phyloP scores from a whole-genome alignment of 2,113 vertebrate genomes.

The Lagopus leucura region DNA sequence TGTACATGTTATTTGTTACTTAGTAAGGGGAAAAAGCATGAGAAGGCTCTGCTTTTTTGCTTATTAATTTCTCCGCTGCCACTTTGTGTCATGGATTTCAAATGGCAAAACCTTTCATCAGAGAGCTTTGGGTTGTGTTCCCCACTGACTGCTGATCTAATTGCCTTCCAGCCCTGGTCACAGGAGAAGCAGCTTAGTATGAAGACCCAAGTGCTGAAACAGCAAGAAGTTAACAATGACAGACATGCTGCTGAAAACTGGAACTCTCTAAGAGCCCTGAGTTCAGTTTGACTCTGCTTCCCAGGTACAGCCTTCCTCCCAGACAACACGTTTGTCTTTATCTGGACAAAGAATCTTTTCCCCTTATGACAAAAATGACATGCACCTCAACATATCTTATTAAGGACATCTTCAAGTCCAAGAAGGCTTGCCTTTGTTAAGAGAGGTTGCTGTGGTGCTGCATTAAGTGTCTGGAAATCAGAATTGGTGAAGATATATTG shows the following conservation, averaged over 20 bases:
- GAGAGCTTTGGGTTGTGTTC: neutral
- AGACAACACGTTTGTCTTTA: neutral
- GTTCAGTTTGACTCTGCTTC: neutral
- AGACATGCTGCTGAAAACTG: neutral
- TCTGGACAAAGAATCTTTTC: constrained; percentile 35
- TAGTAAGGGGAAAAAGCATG: neutral
- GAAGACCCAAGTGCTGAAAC: neutral
- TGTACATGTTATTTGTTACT: neutral
- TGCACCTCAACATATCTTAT: neutral
- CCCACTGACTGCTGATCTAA: neutral
- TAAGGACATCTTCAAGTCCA: neutral
- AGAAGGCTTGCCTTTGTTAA: neutral
- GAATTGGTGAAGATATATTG: constrained; percentile 3
- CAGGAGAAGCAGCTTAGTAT: neutral
- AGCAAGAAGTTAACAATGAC: constrained; percentile 8
- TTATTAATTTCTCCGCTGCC: neutral
- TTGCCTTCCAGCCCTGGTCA: neutral
- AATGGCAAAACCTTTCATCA: neutral
- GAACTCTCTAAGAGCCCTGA: neutral
- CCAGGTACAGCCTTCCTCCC: neutral
- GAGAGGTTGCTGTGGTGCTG: neutral
- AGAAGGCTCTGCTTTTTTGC: neutral
- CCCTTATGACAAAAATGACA: neutral
- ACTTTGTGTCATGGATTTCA: neutral
- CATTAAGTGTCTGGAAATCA: neutral